These are phyloP conservation scores for Halcyon senegalensis DNA, from an alignment of 2,113 vertebrate species.

Conservation along the genomic window DNA sequence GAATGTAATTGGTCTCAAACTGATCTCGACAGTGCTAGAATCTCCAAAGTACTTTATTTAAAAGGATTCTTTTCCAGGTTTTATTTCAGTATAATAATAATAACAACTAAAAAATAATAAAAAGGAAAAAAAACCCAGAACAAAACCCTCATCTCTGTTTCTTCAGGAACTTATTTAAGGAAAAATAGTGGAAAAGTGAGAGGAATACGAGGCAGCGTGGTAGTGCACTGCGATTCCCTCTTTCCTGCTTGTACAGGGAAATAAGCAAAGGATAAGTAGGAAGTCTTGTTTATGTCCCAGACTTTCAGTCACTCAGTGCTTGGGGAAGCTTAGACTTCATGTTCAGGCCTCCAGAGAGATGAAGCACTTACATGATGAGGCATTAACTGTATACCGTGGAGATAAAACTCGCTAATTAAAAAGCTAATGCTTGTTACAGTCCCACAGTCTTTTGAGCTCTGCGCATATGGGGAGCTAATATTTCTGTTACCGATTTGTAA, in stretches of 20 bases:
- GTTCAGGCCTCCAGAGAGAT: background rate
- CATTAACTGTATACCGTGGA: background rate
- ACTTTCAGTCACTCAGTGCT: background rate
- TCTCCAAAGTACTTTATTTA: background rate
- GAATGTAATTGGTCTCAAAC: background rate
- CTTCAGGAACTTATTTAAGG: background rate
- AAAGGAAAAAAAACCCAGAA: background rate
- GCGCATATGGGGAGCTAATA: background rate
- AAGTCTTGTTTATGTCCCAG: background rate
- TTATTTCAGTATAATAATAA: background rate
- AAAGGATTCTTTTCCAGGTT: background rate
- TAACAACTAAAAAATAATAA: background rate
- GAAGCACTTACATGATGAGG: background rate
- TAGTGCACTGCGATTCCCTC: background rate
- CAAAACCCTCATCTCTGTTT: background rate
- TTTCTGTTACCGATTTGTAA: background rate
- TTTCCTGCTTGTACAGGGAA: background rate
- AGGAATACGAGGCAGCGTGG: background rate
- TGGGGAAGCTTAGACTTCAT: background rate
- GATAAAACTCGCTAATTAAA: background rate
- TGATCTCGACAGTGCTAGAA: background rate
- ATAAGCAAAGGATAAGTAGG: background rate
- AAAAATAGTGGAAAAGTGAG: background rate
- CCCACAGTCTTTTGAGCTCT: background rate
- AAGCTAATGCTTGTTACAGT: background rate